A percentile compares a stretch with the other conserved stretches of the same genome.
These are phyloP conservation scores for Mobula birostris DNA, from an alignment of 2,113 vertebrate genomes.

Conservation along the genomic window DNA sequence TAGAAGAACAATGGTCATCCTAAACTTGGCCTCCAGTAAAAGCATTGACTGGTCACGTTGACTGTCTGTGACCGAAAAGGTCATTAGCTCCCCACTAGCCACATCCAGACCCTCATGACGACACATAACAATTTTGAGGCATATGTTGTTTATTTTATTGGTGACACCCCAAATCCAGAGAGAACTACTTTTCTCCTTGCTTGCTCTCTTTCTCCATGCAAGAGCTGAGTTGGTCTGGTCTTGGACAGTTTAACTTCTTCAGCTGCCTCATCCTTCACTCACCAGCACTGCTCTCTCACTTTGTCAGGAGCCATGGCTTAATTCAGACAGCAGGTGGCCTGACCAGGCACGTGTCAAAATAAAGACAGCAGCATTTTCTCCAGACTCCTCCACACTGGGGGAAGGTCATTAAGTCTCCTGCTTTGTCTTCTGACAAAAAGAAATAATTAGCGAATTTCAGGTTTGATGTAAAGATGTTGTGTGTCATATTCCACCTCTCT, in stretches of 20 bases:
- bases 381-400: background rate
- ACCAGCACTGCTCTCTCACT: background rate
- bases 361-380: conserved; percentile 11
- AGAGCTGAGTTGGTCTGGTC: background rate
- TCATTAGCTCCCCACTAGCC: no score
- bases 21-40: no score
- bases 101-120: no score
- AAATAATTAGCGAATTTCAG: background rate
- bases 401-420: background rate
- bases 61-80: no score
- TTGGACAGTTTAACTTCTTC: background rate
- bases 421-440: background rate
- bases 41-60: no score
- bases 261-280: conserved; percentile 24
- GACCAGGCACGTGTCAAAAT: conserved; percentile 4
- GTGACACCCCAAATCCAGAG: no score
- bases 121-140: no score
- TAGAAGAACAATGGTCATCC: no score
- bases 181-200: background rate
- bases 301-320: background rate
- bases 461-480: background rate
- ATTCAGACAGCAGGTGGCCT: conserved; percentile 7
- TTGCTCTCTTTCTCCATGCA: background rate
- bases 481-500: background rate
- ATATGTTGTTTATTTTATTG: background rate